phyloP scores from a whole-genome alignment of 1,140 invertebrate species.

The Daktulosphaira vitifoliae region DNA sequence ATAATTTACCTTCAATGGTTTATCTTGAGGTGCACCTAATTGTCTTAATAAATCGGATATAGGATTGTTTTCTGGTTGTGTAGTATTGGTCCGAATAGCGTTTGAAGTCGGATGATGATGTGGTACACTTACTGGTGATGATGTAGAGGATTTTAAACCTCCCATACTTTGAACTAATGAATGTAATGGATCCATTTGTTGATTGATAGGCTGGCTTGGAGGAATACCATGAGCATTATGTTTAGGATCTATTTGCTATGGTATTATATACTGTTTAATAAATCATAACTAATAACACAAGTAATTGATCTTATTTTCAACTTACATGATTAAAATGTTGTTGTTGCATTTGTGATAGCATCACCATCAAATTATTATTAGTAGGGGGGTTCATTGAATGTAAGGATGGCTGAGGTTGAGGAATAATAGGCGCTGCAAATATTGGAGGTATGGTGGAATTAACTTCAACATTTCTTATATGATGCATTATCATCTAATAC shows the following conservation, averaged over 20 bases:
- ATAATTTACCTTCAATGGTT: slow-evolving; percentile 41
- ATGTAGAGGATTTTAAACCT: slow-evolving; percentile 18
- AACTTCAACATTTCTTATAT: slow-evolving; percentile 46
- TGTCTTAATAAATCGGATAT: slow-evolving; percentile 49
- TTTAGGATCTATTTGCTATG: slow-evolving; percentile 26
- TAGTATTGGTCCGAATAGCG: slow-evolving; percentile 10
- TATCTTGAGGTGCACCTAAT: slow-evolving; percentile 40
- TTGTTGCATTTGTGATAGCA: slow-evolving; percentile 38
- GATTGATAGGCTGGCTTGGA: slow-evolving; percentile 7
- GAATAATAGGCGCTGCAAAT: slow-evolving; percentile 31
- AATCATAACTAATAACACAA: too few relatives aligned
- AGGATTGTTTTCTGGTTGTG: slow-evolving; percentile 44
- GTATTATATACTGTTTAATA: not conserved
- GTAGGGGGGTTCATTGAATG: slow-evolving; percentile 36
- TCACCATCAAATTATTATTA: slow-evolving; percentile 35
- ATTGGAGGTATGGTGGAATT: slow-evolving; percentile 42
- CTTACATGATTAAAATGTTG: slow-evolving; percentile 27
- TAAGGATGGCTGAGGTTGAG: slow-evolving; percentile 23
- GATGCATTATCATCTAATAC: slow-evolving; percentile 46
- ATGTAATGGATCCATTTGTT: slow-evolving; percentile 15
- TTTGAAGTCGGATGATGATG: slow-evolving; percentile 20
- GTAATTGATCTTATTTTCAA: too few relatives aligned
- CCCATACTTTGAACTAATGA: slow-evolving; percentile 29
- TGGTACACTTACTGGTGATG: not conserved
- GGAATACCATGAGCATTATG: slow-evolving; percentile 18